Percentiles rank a stretch among this genome's conserved stretches.
These are phyloP conservation scores for Teleogryllus oceanicus DNA, from an alignment of 2,888 invertebrate genomes.

Conservation along the genomic window DNA sequence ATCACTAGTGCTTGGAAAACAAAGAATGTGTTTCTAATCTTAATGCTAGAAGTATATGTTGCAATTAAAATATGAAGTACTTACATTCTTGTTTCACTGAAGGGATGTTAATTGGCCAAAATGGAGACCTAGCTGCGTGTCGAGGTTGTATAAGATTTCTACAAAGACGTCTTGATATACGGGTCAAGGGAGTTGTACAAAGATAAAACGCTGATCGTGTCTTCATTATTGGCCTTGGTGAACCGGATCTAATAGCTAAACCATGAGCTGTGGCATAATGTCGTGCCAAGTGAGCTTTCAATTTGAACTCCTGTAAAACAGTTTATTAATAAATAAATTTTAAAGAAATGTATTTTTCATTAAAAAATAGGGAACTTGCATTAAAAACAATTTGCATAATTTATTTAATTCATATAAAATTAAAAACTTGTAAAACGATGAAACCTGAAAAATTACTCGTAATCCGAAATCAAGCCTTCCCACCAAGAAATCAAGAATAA, in stretches of 20 bases:
- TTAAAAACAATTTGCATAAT: no score
- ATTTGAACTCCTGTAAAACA: conserved; percentile 71
- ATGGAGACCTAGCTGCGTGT: conserved; percentile 85
- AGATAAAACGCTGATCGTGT: conserved; percentile 95
- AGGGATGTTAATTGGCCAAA: conserved; percentile 66
- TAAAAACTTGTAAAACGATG: no score
- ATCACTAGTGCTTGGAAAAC: no score
- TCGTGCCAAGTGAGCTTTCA: conserved; percentile 89
- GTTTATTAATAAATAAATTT: no score
- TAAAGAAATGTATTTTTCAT: no score
- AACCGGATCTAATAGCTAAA: conserved; percentile 65
- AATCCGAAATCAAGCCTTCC: no score
- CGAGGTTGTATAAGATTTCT: conserved; percentile 75
- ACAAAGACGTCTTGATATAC: conserved; percentile 83
- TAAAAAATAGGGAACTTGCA: no score
- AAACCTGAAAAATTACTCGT: no score
- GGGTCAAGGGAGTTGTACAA: conserved; percentile 84
- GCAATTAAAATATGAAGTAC: conserved; percentile 40
- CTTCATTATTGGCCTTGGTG: conserved; percentile 92
- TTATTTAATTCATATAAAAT: no score
- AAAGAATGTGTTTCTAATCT: no score
- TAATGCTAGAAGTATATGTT: no score
- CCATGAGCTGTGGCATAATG: conserved; percentile 93
- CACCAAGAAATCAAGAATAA: no score
- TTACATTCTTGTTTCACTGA: conserved; percentile 86